phyloP scores from a whole-genome alignment of 2,797 vertebrate genomes.

The Mormyrus proboscirostris region DNA sequence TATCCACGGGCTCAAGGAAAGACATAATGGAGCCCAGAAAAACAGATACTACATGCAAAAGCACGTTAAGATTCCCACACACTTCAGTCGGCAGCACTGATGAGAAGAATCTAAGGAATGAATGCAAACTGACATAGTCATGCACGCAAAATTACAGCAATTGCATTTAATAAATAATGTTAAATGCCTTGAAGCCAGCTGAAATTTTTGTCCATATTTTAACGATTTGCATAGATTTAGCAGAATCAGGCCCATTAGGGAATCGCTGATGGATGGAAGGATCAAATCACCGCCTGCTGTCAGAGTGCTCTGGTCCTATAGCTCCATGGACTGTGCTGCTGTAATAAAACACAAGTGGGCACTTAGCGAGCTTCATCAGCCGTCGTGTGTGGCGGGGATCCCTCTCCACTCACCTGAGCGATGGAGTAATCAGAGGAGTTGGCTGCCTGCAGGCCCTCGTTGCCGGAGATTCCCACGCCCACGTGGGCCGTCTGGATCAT shows the following conservation, averaged over 20 bases:
- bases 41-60: neutral
- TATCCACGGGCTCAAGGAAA: neutral
- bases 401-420: slow-evolving; percentile 71
- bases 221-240: neutral
- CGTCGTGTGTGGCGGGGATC: too few relatives aligned
- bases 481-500: slow-evolving; percentile 98
- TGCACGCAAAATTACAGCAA: neutral
- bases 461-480: slow-evolving; percentile 93
- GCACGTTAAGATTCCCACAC: neutral
- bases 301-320: neutral
- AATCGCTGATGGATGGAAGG: neutral
- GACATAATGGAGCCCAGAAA: neutral
- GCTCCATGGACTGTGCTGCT: neutral
- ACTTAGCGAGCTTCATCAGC: neutral
- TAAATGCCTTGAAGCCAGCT: neutral
- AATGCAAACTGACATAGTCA: neutral
- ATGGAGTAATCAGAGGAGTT: slow-evolving; percentile 98
- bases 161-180: neutral
- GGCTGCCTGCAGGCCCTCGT: slow-evolving; percentile 92
- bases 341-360: neutral
- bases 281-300: neutral
- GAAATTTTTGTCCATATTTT: neutral
- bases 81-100: neutral
- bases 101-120: neutral
- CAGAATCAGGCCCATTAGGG: neutral